These are phyloP conservation scores for Drosophila melanosoma DNA, from an alignment of 2,888 invertebrate genomes.

Conservation along the genomic window DNA sequence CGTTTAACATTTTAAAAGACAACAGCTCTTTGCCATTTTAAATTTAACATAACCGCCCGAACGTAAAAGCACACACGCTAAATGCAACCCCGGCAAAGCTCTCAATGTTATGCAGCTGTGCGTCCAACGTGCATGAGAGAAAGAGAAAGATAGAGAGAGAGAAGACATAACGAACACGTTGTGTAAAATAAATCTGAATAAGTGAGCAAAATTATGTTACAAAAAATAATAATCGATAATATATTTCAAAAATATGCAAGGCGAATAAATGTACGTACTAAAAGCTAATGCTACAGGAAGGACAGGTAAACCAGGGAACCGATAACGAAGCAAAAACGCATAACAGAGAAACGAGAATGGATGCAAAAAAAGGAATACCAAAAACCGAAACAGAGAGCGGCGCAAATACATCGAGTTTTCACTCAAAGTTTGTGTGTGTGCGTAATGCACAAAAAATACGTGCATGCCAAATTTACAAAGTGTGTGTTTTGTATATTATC, in stretches of 20 bases:
- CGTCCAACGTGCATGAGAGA: slow-evolving; percentile 4
- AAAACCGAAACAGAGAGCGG: slow-evolving; percentile 62
- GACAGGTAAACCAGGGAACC: slow-evolving; percentile 2
- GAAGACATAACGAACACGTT: not conserved
- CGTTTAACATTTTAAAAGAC: slow-evolving; percentile 11
- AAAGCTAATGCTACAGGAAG: not conserved
- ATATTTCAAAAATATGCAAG: no score
- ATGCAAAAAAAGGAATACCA: slow-evolving; percentile 28
- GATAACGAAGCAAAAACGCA: slow-evolving; percentile 37
- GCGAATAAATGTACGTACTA: not conserved
- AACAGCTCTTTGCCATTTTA: slow-evolving; percentile 26
- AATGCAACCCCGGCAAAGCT: slow-evolving; percentile 71
- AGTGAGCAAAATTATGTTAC: slow-evolving; percentile 24
- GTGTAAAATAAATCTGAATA: slow-evolving; percentile 40
- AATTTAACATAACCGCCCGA: slow-evolving; percentile 24
- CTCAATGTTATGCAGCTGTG: slow-evolving; percentile 14
- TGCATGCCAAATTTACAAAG: slow-evolving; percentile 26
- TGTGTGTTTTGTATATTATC: slow-evolving; percentile 23
- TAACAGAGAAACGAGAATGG: slow-evolving; percentile 42
- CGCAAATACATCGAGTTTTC: slow-evolving; percentile 10
- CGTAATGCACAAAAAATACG: slow-evolving; percentile 7
- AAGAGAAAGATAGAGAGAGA: slow-evolving; percentile 16
- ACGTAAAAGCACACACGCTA: slow-evolving; percentile 22
- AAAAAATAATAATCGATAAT: not conserved
- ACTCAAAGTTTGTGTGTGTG: not conserved